Conservation (phyloP, 2,888 invertebrate genomes). For the Ametastegia equiseti region DNA sequence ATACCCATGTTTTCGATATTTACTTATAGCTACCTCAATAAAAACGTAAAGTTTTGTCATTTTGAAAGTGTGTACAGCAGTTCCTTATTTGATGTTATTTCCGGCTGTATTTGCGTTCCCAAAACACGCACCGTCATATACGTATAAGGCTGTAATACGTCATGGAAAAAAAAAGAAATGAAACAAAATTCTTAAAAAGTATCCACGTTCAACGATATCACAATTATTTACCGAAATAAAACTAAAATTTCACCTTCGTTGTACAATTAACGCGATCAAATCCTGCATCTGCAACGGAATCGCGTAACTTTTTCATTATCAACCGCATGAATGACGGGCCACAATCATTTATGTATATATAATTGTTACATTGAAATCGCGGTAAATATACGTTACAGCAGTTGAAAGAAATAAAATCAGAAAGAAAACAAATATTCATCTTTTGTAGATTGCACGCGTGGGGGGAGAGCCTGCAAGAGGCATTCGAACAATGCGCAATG, state of each 20-base stretch:
- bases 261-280: not conserved
- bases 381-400: not conserved
- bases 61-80: not conserved
- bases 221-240: not conserved
- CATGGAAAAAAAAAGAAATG: not conserved
- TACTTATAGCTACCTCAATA: no score
- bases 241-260: not conserved
- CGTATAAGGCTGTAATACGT: no score
- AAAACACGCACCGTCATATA: not conserved
- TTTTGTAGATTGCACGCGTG: constrained; percentile 89
- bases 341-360: no score
- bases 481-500: constrained; percentile 96
- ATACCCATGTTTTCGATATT: not conserved
- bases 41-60: no score
- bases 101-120: constrained; percentile 13
- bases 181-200: not conserved
- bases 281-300: not conserved
- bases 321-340: not conserved
- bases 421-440: not conserved
- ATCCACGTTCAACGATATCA: not conserved
- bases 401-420: not conserved
- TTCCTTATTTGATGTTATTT: constrained; percentile 51
- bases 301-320: not conserved
- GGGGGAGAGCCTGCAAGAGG: constrained; percentile 91
- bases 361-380: not conserved